Percentiles rank a stretch among this genome's conserved stretches.
phyloP scores from a whole-genome alignment of 2,797 vertebrate genomes.

The Danio aesculapii region DNA sequence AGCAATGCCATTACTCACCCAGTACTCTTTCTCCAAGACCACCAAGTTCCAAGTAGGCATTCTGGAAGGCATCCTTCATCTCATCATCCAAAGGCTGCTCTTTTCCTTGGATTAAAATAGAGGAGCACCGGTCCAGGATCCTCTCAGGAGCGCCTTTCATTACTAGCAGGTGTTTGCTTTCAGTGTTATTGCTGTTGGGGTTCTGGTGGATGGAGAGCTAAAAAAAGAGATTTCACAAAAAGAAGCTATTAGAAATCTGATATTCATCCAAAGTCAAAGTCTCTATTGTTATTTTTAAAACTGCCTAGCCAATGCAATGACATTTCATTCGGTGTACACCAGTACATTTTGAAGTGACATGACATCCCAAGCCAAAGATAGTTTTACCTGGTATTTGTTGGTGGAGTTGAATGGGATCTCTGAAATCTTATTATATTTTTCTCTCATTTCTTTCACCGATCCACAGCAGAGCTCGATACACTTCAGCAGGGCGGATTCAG shows the following conservation, averaged over 20 bases:
- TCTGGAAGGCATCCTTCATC: slow-evolving; percentile 92
- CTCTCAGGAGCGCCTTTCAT: slow-evolving; percentile 96
- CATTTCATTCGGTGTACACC: too few relatives aligned
- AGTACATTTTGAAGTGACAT: too few relatives aligned
- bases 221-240: slow-evolving; percentile 56
- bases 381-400: slow-evolving; percentile 94
- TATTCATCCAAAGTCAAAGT: neutral
- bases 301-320: too few relatives aligned
- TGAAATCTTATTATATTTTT: slow-evolving; percentile 83
- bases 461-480: slow-evolving; percentile 96
- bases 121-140: slow-evolving; percentile 91
- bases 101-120: slow-evolving; percentile 90
- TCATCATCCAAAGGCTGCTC: slow-evolving; percentile 90
- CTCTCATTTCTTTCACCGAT: slow-evolving; percentile 90
- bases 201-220: slow-evolving; percentile 93
- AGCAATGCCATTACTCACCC: slow-evolving; percentile 70
- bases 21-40: slow-evolving; percentile 92
- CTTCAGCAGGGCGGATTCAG: slow-evolving; percentile 92
- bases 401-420: slow-evolving; percentile 98
- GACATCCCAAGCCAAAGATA: neutral
- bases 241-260: slow-evolving; percentile 18
- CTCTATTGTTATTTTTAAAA: too few relatives aligned
- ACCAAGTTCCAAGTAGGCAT: slow-evolving; percentile 91
- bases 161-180: slow-evolving; percentile 89
- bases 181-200: slow-evolving; percentile 69